A percentile compares a stretch with the other conserved stretches of the same genome.
Evolutionary conservation across 2,113 vertebrate species (phyloP).

Genomic region (Leucoraja erinaceus): DNA sequence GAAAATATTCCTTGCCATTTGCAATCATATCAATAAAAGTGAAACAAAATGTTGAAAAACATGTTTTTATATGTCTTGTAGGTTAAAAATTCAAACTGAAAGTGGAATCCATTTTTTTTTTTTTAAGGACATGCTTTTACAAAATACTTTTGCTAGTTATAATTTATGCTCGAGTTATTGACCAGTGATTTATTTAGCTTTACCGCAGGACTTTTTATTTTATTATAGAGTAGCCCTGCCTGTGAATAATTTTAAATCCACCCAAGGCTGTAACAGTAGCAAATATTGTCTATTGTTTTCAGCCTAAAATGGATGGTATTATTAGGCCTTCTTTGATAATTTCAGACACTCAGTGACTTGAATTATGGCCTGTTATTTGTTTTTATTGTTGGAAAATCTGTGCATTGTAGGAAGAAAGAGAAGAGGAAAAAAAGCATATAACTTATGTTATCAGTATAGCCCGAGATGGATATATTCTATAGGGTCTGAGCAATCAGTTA

Average conservation of each 20-base stretch:
- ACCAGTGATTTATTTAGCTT: not conserved
- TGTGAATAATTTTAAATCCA: not conserved
- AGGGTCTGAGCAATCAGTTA: not conserved
- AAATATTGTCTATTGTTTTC: not conserved
- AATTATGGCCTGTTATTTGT: not conserved
- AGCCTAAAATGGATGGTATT: not conserved
- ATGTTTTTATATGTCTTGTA: not conserved
- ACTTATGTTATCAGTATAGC: not conserved
- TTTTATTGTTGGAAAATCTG: not conserved
- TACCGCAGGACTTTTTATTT: not conserved
- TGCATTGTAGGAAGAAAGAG: not conserved
- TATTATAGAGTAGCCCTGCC: not conserved
- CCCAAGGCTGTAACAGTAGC: not conserved
- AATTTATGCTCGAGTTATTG: not conserved
- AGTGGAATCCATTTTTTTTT: not conserved
- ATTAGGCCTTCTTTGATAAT: not conserved
- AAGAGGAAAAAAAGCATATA: not conserved
- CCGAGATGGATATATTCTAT: not conserved
- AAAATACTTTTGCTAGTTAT: not conserved
- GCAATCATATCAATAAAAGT: not conserved
- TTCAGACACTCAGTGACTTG: not conserved
- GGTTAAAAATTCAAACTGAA: not conserved
- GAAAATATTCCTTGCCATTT: not conserved
- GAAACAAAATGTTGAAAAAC: not conserved
- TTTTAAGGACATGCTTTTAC: not conserved